A percentile compares a stretch with the other conserved stretches of the same genome.
These are phyloP conservation scores for Pseudochaenichthys georgianus DNA, from an alignment of 2,797 vertebrate species.

Conservation along the genomic window DNA sequence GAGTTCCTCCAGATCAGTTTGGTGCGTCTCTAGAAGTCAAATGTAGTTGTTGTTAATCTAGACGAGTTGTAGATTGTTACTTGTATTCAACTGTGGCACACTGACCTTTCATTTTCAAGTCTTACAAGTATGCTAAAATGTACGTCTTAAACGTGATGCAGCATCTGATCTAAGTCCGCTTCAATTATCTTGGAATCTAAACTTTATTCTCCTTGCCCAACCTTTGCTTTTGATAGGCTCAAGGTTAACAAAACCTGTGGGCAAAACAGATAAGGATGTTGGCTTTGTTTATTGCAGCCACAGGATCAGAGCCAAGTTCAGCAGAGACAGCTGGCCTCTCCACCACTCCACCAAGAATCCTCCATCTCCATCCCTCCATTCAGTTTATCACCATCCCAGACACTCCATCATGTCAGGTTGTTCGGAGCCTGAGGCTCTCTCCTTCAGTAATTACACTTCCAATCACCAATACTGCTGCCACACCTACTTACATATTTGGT, in stretches of 20 bases:
- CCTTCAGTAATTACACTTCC: conserved; percentile 56
- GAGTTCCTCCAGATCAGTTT: conserved; percentile 17
- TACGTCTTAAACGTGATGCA: neutral
- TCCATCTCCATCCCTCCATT: conserved; percentile 51
- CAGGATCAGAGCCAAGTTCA: neutral
- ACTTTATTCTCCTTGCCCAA: neutral
- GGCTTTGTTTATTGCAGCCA: conserved; percentile 23
- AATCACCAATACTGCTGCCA: conserved; percentile 24
- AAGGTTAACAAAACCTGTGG: neutral
- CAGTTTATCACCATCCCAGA: conserved; percentile 69
- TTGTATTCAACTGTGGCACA: neutral
- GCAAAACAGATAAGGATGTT: neutral
- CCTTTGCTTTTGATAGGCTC: neutral
- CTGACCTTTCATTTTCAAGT: neutral
- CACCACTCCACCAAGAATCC: conserved; percentile 40
- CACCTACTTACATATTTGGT: conserved; percentile 70
- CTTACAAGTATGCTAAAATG: neutral
- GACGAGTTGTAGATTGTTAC: neutral
- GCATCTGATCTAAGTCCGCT: neutral
- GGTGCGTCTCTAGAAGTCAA: neutral
- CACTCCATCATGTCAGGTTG: conserved; percentile 40
- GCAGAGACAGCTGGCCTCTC: neutral
- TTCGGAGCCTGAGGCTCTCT: conserved; percentile 47
- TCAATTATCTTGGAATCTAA: neutral
- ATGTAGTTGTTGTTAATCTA: neutral